A percentile compares a stretch with the other conserved stretches of the same genome.
phyloP scores from a whole-genome alignment of 2,113 vertebrate species.

The Gracilinanus agilis region DNA sequence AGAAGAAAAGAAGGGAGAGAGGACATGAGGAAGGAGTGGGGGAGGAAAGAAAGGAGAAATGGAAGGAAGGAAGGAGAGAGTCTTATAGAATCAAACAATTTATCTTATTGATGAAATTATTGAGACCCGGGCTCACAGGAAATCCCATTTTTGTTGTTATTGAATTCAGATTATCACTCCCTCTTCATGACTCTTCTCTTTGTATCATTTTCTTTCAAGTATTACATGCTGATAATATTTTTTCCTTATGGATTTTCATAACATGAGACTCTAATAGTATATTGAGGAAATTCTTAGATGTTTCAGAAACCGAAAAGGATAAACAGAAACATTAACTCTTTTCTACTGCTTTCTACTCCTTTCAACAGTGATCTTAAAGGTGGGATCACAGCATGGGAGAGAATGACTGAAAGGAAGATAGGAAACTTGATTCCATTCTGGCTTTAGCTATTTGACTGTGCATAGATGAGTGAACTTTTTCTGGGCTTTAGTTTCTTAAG shows the following conservation, averaged over 20 bases:
- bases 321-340: constrained; percentile 11
- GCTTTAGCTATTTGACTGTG: neutral
- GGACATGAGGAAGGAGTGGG: neutral
- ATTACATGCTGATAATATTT: neutral
- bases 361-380: neutral
- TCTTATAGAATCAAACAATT: neutral
- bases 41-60: neutral
- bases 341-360: neutral
- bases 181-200: neutral
- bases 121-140: rapidly evolving
- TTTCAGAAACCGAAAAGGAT: constrained; percentile 20
- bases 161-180: neutral
- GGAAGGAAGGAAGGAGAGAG: neutral
- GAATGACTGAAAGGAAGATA: neutral
- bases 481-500: constrained; percentile 27
- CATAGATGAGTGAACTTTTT: constrained; percentile 4
- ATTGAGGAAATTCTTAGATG: neutral
- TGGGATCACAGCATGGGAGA: neutral
- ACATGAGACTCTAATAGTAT: neutral
- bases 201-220: neutral
- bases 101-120: neutral
- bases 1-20: neutral
- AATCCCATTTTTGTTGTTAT: neutral
- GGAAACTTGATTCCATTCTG: neutral
- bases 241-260: neutral